Evolutionary conservation across 2,797 vertebrate genomes (phyloP).

Genomic region (Coilia nasus): DNA sequence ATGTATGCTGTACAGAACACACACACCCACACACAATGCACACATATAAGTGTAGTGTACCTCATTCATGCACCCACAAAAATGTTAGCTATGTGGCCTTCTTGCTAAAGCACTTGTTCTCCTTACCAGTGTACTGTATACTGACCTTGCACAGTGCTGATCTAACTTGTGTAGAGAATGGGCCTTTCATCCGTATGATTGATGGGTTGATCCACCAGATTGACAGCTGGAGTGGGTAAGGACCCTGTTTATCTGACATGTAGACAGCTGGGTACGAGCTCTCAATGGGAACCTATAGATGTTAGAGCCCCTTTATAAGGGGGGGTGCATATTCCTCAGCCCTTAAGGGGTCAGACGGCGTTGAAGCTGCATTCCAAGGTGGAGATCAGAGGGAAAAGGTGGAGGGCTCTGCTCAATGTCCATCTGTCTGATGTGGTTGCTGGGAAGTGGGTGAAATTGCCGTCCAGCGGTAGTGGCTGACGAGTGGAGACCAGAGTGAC

Average conservation of each 20-base stretch:
- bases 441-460: background rate
- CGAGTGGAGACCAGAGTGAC: background rate
- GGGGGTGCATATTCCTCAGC: background rate
- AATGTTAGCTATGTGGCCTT: background rate
- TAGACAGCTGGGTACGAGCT: background rate
- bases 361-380: background rate
- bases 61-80: background rate
- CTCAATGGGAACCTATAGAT: background rate
- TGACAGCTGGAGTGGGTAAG: background rate
- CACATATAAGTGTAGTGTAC: background rate
- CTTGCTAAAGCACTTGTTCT: background rate
- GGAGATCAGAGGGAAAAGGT: slow-evolving; percentile 14
- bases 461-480: background rate
- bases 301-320: background rate
- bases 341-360: background rate
- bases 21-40: background rate
- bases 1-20: background rate
- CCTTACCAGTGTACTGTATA: background rate
- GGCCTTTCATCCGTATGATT: background rate
- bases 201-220: background rate
- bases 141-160: background rate
- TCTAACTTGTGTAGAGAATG: background rate
- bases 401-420: background rate
- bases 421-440: background rate
- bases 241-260: background rate